phyloP scores from a whole-genome alignment of 2,888 invertebrate species.

The Lithosia quadra region DNA sequence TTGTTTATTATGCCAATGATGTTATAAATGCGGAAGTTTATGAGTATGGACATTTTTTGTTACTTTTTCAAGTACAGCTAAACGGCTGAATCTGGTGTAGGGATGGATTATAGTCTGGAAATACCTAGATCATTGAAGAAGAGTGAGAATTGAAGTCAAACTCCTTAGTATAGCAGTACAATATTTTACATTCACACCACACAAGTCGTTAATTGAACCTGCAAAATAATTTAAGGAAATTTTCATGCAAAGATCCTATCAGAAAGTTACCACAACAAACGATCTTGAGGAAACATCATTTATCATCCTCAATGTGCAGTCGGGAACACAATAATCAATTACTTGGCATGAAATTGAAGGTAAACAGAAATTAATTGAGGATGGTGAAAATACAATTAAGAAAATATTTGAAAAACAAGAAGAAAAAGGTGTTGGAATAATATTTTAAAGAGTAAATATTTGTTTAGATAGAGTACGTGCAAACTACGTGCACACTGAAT shows the following conservation, averaged over 20 bases:
- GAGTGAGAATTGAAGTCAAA: background rate
- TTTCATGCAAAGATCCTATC: background rate
- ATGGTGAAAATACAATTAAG: background rate
- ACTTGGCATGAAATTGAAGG: conserved; percentile 4
- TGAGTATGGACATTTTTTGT: too few species aligned
- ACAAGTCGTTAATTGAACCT: background rate
- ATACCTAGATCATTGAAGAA: background rate
- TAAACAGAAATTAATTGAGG: background rate
- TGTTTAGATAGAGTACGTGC: background rate
- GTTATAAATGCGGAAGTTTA: too few species aligned
- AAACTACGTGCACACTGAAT: background rate
- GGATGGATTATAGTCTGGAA: background rate
- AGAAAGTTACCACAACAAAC: conserved; percentile 4
- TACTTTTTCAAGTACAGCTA: too few species aligned
- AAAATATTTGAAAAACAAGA: background rate
- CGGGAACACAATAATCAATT: conserved; percentile 10
- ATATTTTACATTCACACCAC: background rate
- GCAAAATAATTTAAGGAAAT: background rate
- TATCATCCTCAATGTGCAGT: conserved; percentile 12
- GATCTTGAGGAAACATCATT: conserved; percentile 7
- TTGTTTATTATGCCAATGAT: too few species aligned
- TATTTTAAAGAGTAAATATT: background rate
- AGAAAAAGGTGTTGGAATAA: background rate
- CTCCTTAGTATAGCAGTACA: background rate
- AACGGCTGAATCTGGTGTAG: too few species aligned